Evolutionary conservation across 2,797 vertebrate genomes (phyloP).

Genomic region (Bradypus variegatus): DNA sequence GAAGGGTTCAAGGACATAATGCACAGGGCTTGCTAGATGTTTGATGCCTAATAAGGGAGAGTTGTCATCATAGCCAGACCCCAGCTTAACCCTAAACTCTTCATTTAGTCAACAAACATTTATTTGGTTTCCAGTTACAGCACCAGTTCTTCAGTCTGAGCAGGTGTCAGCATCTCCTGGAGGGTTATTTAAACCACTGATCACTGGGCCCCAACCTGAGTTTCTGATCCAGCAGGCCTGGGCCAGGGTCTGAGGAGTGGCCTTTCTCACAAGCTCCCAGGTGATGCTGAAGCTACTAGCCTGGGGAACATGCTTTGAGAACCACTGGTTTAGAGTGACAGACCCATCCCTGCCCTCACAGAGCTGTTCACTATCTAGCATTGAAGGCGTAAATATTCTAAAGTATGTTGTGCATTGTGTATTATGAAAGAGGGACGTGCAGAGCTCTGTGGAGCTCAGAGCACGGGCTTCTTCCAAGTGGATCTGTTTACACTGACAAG

Average conservation of each 20-base stretch:
- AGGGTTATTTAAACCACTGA: not conserved
- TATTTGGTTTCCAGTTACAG: not conserved
- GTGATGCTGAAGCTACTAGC: not conserved
- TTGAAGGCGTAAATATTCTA: not conserved
- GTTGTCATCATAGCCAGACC: too few relatives aligned
- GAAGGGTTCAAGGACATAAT: too few relatives aligned
- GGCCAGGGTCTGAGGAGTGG: not conserved
- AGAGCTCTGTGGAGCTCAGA: not conserved
- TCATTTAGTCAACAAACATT: not conserved
- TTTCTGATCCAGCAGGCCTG: not conserved
- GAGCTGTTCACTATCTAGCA: not conserved
- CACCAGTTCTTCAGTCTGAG: not conserved
- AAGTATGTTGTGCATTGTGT: too few relatives aligned
- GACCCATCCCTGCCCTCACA: accelerated
- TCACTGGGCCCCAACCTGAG: accelerated
- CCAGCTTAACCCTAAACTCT: not conserved
- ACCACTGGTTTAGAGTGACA: not conserved
- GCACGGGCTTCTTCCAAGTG: not conserved
- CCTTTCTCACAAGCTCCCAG: not conserved
- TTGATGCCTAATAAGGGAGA: not conserved
- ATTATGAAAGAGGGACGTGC: not conserved
- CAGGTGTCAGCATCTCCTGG: too few relatives aligned
- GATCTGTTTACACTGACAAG: not conserved
- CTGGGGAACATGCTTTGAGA: not conserved
- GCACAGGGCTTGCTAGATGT: not conserved